phyloP scores from a whole-genome alignment of 2,797 vertebrate species.

The Myoxocephalus aenaeus region DNA sequence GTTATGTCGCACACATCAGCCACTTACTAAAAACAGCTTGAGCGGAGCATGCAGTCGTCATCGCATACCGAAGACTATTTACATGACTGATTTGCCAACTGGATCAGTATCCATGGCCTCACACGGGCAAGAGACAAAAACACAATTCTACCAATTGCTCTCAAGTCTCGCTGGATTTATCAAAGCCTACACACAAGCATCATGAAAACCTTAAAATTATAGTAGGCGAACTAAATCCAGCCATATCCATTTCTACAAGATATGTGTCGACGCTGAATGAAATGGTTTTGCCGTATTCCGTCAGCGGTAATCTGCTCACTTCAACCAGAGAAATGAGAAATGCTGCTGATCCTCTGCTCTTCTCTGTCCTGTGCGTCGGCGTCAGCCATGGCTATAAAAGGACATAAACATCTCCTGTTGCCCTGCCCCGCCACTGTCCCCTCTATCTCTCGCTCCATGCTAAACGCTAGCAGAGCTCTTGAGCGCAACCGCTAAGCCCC shows the following conservation, averaged over 20 bases:
- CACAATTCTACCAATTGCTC: conserved; percentile 17
- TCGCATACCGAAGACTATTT: conserved; percentile 58
- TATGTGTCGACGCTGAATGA: background rate
- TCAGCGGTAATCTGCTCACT: conserved; percentile 44
- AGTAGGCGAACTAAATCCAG: background rate
- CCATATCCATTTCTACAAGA: background rate
- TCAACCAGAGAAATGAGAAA: conserved; percentile 65
- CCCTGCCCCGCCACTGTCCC: conserved; percentile 55
- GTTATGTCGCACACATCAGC: conserved; percentile 28
- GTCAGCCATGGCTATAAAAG: conserved; percentile 88
- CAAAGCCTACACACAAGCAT: background rate
- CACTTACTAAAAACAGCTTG: conserved; percentile 57
- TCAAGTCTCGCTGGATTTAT: conserved; percentile 4
- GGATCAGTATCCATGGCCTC: conserved; percentile 46
- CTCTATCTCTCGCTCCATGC: conserved; percentile 52
- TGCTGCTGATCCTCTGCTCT: conserved; percentile 69
- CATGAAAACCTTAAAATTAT: conserved; percentile 8
- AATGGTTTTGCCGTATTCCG: conserved; percentile 37
- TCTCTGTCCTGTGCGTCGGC: conserved; percentile 62
- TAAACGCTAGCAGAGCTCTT: conserved; percentile 71
- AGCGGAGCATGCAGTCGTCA: conserved; percentile 19
- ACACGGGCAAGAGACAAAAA: conserved; percentile 19
- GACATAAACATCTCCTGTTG: conserved; percentile 81
- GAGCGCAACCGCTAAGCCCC: conserved; percentile 73
- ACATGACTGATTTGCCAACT: conserved; percentile 56